These are phyloP conservation scores for Ctenopoma kingsleyae DNA, from an alignment of 2,797 vertebrate genomes.

Conservation along the genomic window DNA sequence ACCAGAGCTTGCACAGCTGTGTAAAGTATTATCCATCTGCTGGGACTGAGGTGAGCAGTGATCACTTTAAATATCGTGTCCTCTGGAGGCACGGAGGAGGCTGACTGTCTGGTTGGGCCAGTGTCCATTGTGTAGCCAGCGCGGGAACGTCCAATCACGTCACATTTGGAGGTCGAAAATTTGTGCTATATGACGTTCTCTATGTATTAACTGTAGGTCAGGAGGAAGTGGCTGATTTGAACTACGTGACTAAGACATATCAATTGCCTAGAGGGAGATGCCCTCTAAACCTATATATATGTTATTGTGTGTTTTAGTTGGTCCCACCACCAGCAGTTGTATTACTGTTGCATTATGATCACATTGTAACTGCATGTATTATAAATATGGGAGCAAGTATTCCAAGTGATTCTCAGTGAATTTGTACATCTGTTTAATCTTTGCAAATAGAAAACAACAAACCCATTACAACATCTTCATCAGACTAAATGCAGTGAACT, in stretches of 20 bases:
- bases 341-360: neutral
- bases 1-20: constrained; percentile 77
- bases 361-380: neutral
- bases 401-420: constrained; percentile 2
- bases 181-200: constrained; percentile 55
- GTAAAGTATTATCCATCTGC: constrained; percentile 81
- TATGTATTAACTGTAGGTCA: constrained; percentile 59
- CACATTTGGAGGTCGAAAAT: constrained; percentile 36
- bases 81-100: constrained; percentile 76
- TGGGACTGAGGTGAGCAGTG: constrained; percentile 63
- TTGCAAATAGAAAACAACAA: constrained; percentile 41
- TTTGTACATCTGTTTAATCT: constrained; percentile 8
- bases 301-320: constrained; percentile 2
- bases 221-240: constrained; percentile 72
- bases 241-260: constrained; percentile 66
- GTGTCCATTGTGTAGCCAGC: constrained; percentile 63
- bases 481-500: constrained; percentile 55
- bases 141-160: constrained; percentile 52
- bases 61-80: constrained; percentile 73
- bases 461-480: constrained; percentile 35
- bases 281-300: constrained; percentile 28
- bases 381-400: neutral
- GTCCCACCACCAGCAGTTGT: neutral
- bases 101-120: constrained; percentile 71
- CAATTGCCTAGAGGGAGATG: constrained; percentile 16